Conservation (phyloP, 1,140 invertebrate species). For the Polypedilum pembai region DNA sequence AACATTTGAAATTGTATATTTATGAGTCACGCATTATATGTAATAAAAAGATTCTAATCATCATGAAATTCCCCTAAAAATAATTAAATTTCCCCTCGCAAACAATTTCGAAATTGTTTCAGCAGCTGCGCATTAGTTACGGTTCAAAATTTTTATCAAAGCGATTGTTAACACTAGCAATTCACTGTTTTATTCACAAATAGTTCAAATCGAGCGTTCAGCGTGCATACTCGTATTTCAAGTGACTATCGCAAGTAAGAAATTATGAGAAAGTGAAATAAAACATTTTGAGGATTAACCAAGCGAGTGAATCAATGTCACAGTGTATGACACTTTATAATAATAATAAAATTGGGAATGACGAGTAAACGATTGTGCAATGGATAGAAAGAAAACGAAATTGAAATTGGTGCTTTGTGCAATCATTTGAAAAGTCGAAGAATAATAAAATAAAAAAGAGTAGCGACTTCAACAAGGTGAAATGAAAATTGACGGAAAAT, state of each 20-base stretch:
- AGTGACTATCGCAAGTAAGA: background rate
- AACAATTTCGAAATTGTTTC: background rate
- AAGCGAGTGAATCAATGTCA: conserved; percentile 1
- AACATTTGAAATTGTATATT: background rate
- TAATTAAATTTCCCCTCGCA: background rate
- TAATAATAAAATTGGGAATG: background rate
- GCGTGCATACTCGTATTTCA: background rate
- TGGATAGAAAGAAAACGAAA: background rate
- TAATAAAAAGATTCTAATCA: background rate
- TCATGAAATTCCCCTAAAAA: conserved; percentile 4
- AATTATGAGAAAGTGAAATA: background rate
- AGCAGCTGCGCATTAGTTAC: background rate
- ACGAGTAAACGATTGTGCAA: background rate
- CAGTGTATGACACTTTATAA: background rate
- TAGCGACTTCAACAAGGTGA: background rate
- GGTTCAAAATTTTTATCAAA: background rate
- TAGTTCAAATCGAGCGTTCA: background rate
- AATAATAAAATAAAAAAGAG: background rate
- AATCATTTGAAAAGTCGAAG: background rate
- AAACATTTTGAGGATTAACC: background rate
- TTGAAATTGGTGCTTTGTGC: background rate
- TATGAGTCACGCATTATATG: background rate
- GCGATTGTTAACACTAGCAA: background rate
- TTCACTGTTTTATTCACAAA: background rate
- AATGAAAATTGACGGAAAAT: conserved; percentile 4